These are phyloP conservation scores for Tortricodes alternella DNA, from an alignment of 2,888 invertebrate species.

Conservation along the genomic window DNA sequence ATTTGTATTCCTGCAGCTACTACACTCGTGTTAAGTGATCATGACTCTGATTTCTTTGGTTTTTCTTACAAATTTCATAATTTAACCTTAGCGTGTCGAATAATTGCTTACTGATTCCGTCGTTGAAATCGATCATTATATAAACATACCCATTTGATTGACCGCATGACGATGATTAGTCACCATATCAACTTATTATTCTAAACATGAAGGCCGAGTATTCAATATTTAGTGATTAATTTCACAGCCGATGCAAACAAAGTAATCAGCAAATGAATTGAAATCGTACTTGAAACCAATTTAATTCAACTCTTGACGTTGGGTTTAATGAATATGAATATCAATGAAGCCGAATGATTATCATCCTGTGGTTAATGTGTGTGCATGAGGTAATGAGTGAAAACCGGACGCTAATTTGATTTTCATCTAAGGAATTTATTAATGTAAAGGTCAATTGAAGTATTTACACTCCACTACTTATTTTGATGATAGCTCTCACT, in stretches of 20 bases:
- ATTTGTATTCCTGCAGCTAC: background rate
- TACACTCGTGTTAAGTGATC: conserved; percentile 2
- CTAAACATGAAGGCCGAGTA: conserved; percentile 16
- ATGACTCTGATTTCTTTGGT: conserved; percentile 10
- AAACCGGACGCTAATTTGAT: background rate
- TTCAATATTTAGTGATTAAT: conserved; percentile 24
- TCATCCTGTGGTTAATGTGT: conserved; percentile 39
- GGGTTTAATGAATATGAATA: conserved; percentile 50
- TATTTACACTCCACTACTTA: no score
- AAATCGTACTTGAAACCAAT: conserved; percentile 36
- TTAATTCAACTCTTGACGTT: conserved; percentile 42
- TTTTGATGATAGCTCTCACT: no score
- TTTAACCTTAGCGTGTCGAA: conserved; percentile 10
- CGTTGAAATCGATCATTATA: conserved; percentile 21
- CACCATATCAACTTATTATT: conserved; percentile 20
- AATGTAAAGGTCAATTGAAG: conserved; percentile 3
- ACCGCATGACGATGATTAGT: conserved; percentile 15
- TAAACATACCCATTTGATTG: conserved; percentile 15
- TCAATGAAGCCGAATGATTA: conserved; percentile 45
- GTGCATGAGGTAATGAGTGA: conserved; percentile 12
- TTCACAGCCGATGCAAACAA: conserved; percentile 21
- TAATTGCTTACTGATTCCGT: conserved; percentile 21
- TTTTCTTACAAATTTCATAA: conserved; percentile 22
- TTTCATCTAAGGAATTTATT: background rate
- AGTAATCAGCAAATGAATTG: conserved; percentile 33